Conservation (phyloP, 2,888 invertebrate genomes). For the Drosophila kambysellisi region DNA sequence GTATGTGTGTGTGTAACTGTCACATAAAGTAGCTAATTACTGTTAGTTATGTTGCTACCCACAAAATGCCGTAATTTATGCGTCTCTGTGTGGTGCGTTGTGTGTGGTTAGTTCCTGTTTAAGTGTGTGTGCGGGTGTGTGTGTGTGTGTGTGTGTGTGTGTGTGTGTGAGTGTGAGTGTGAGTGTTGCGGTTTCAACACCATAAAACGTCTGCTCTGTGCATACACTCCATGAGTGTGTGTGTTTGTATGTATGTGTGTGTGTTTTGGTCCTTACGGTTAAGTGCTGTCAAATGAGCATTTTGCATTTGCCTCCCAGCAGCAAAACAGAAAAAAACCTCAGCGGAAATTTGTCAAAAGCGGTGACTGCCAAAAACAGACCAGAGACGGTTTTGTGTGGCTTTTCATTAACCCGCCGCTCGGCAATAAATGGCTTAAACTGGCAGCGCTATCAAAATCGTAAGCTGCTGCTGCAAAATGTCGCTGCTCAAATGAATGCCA, state of each 20-base stretch:
- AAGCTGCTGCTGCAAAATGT: constrained; percentile 38
- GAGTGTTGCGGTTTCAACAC: constrained; percentile 46
- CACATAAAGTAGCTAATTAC: constrained; percentile 79
- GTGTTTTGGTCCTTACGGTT: constrained; percentile 26
- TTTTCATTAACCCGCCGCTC: constrained; percentile 41
- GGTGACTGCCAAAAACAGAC: constrained; percentile 19
- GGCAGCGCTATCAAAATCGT: constrained; percentile 2
- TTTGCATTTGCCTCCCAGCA: constrained; percentile 33
- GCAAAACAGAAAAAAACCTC: neutral
- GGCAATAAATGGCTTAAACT: constrained; percentile 20
- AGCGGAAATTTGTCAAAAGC: constrained; percentile 24
- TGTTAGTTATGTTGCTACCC: constrained; percentile 77
- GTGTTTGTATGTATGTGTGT: constrained; percentile 10
- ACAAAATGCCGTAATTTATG: constrained; percentile 72
- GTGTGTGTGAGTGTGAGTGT: constrained; percentile 36
- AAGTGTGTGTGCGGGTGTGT: constrained; percentile 10
- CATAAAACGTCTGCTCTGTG: constrained; percentile 44
- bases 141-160: constrained; percentile 32
- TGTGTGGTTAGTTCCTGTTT: constrained; percentile 31
- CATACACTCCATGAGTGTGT: constrained; percentile 9
- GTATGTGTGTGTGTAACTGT: constrained; percentile 39
- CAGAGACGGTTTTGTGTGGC: constrained; percentile 7
- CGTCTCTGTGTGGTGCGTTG: constrained; percentile 27
- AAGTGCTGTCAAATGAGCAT: constrained; percentile 57
- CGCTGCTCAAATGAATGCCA: constrained; percentile 44